A percentile compares a stretch with the other conserved stretches of the same genome.
Evolutionary conservation across 1,140 invertebrate species (phyloP).

Genomic region (Platyscapa corneri): DNA sequence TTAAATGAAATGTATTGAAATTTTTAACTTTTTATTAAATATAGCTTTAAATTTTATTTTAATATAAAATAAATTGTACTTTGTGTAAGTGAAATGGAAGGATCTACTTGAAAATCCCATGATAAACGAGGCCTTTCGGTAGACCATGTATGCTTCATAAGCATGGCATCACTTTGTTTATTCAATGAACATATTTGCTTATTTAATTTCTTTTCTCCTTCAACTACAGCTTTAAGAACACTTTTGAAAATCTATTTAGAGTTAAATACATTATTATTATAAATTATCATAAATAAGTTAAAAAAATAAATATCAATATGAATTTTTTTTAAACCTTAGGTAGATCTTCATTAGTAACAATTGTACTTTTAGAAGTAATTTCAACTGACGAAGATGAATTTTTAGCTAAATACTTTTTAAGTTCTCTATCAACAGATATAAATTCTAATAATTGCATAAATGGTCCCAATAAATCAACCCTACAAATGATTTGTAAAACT

Average conservation of each 20-base stretch:
- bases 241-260: constrained; percentile 67
- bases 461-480: constrained; percentile 73
- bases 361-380: constrained; percentile 56
- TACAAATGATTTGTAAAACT: constrained; percentile 58
- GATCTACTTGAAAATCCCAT: constrained; percentile 74
- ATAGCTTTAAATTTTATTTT: not conserved
- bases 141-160: constrained; percentile 71
- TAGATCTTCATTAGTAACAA: constrained; percentile 74
- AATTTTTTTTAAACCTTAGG: constrained; percentile 67
- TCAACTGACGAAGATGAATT: constrained; percentile 55
- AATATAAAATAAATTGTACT: constrained; percentile 59
- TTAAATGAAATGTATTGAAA: not conserved
- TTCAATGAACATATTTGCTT: constrained; percentile 62
- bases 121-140: constrained; percentile 74
- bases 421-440: constrained; percentile 72
- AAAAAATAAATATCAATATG: constrained; percentile 47
- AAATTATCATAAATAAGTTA: constrained; percentile 33
- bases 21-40: not conserved
- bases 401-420: constrained; percentile 71
- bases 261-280: constrained; percentile 38
- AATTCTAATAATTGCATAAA: constrained; percentile 74
- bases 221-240: constrained; percentile 68
- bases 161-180: constrained; percentile 62
- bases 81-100: constrained; percentile 58
- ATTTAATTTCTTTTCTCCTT: constrained; percentile 68